Evolutionary conservation across 2,113 vertebrate species (phyloP), one percentile per base, ranked within the genome.

Genomic region (Coregonus clupeaformis): DNA sequence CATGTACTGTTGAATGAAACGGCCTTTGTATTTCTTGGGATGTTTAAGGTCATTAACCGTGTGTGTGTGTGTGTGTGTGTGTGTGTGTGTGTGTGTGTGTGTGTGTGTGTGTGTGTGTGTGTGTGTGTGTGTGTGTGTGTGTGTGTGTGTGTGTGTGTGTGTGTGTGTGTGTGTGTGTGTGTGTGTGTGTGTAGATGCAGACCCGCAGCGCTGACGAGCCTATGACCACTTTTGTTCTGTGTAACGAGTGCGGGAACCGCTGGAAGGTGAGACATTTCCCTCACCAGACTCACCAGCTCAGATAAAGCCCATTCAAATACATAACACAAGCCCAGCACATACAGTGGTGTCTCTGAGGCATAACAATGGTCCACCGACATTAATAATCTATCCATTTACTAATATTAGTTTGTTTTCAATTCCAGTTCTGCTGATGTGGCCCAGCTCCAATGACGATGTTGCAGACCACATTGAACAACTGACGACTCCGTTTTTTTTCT

Each of bases 161-260:
- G 22, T 49, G 45, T 47, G 68, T 22, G 36, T 47, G 69, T 71
- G 70, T 32, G 25, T 27, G 29, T 6, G 18, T 32, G 6, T 11
- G 47, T 24, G 71, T 63, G 60, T 66, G 22, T 81, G 32, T 72
- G 66, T 73, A 99, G 97, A 96, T 98, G 72, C 97, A 98, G 89
- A 99, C 98, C 0, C 96, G 97, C 63, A 98, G 98, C 0, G 98
- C 98, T 0, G 98, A 99, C 2, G 98, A 99, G 87, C 98, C 98
- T 49, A 99, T 99, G 98, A 99, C 98, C 1, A 99, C 98, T 0
- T 99, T 99, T 22, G 96, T 97, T 84, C 89, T 99, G 77, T 99
- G 98, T 86, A 99, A 99, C 0, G 98, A 99, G 73, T 99, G 98
- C 6, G 98, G 98, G 64, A 96, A 98, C 88, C 96, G 98, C 88